These are phyloP conservation scores for Microtus oregoni DNA, from an alignment of 2,113 vertebrate species.

Conservation along the genomic window DNA sequence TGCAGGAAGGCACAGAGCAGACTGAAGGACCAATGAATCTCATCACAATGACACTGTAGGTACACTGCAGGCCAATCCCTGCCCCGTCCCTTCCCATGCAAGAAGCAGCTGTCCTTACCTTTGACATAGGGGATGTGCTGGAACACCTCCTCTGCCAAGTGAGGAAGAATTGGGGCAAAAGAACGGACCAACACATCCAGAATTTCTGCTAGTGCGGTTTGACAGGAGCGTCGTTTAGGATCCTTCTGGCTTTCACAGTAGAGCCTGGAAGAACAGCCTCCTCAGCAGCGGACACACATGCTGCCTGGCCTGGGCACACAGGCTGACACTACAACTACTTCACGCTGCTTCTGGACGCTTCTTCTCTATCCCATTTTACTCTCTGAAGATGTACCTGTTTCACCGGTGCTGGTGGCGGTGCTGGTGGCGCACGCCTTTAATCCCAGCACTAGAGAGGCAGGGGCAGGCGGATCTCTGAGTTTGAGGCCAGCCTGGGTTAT, in stretches of 20 bases:
- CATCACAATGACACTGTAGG: neutral
- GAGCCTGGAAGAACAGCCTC: constrained; percentile 85
- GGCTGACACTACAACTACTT: neutral
- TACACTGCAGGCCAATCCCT: neutral
- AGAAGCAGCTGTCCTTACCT: constrained; percentile 81
- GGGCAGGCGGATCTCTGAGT: too few species aligned
- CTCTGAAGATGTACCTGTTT: neutral
- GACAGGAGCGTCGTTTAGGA: constrained; percentile 93
- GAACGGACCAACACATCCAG: constrained; percentile 92
- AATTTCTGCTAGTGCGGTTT: constrained; percentile 92
- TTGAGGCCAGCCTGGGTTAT: too few species aligned
- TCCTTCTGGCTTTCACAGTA: constrained; percentile 93
- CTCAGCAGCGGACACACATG: neutral
- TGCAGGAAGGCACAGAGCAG: accelerated
- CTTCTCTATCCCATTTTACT: neutral
- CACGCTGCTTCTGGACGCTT: neutral
- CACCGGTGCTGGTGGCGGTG: neutral
- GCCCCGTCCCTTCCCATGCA: accelerated
- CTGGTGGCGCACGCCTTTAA: too few species aligned
- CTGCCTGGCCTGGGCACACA: too few species aligned
- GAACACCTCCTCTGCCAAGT: constrained; percentile 96
- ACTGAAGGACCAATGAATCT: accelerated
- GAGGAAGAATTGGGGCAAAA: constrained; percentile 95
- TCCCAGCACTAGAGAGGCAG: too few species aligned
- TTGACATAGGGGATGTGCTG: constrained; percentile 90